phyloP scores from a whole-genome alignment of 2,113 vertebrate genomes.

The Procavia capensis region DNA sequence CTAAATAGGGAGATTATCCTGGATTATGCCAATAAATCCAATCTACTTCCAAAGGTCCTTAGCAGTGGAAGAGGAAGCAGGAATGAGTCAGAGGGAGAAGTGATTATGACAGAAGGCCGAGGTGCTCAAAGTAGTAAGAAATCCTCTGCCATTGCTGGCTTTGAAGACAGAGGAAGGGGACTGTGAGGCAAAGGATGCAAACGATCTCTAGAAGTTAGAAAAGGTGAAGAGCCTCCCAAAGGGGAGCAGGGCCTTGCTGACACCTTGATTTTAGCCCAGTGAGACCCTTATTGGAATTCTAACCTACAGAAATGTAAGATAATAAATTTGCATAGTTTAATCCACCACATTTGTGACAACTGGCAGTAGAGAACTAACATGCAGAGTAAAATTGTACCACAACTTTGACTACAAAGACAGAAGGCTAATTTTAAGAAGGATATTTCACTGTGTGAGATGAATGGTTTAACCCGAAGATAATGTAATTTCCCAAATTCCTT shows the following conservation, averaged over 20 bases:
- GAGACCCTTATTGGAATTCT: not conserved
- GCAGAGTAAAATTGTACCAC: not conserved
- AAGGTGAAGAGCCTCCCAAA: not conserved
- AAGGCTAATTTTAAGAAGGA: not conserved
- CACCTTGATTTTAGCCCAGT: not conserved
- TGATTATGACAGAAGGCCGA: not conserved
- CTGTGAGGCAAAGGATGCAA: not conserved
- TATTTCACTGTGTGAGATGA: not conserved
- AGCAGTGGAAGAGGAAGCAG: not conserved
- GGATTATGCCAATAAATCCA: not conserved
- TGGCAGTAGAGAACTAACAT: not conserved
- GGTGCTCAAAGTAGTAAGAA: not conserved
- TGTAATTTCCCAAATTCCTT: not conserved
- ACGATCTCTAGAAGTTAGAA: too few relatives aligned
- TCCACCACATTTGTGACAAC: not conserved
- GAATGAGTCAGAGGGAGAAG: not conserved
- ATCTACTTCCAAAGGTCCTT: not conserved
- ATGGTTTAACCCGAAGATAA: not conserved
- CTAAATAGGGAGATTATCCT: not conserved
- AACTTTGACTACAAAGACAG: not conserved
- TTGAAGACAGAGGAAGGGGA: not conserved
- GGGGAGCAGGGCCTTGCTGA: not conserved
- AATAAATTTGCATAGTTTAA: not conserved
- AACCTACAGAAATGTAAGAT: not conserved
- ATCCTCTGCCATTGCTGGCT: not conserved